Evolutionary conservation across 1,140 invertebrate genomes (phyloP), one percentile per base, ranked within the genome.

Genomic region (Aplysia californica): DNA sequence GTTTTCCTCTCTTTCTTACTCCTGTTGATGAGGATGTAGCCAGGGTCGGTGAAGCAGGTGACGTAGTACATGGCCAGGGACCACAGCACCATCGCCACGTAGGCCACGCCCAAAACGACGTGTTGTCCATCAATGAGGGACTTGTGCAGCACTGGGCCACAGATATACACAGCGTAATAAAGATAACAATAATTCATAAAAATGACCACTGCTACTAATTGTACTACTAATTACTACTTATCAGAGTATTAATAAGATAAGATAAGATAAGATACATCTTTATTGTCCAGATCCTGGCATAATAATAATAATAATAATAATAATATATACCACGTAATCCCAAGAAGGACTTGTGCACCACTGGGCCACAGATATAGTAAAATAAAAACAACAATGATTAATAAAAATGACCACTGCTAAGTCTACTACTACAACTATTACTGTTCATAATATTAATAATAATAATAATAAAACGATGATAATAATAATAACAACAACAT

Each of bases 1-100:
- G n/a, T n/a, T n/a, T n/a, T n/a, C n/a, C n/a, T n/a, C n/a, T n/a
- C n/a, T n/a, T n/a, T n/a, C n/a, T n/a, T n/a, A n/a, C n/a, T n/a
- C n/a, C n/a, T n/a, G n/a, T n/a, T n/a, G n/a, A n/a, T n/a, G n/a
- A n/a, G n/a, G 21, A 88, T 75, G 80, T 83, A 89, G 33, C 88
- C 88, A 10, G 88, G 88, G 76, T 89, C 82, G 10, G 79, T 84
- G 29, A 86, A 78, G 74, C 88, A 87, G n/a, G 85, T 81, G 0
- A 79, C 55, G 72, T 82, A 88, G 55, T 89, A 89, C 55, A 86
- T 75, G n/a, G 79, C 29, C 6, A 89, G 79, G 0, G 86, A 85
- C 3, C 82, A 68, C 0, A 79, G 5, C 70, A 87, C 41, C 29
- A 88, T 58, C 3, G 73, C 55, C 4, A 84, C 15, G 78, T 85